Base-by-base conservation (phyloP, 2,888 invertebrate species). In the Nesidiocoris tenuis region DNA sequence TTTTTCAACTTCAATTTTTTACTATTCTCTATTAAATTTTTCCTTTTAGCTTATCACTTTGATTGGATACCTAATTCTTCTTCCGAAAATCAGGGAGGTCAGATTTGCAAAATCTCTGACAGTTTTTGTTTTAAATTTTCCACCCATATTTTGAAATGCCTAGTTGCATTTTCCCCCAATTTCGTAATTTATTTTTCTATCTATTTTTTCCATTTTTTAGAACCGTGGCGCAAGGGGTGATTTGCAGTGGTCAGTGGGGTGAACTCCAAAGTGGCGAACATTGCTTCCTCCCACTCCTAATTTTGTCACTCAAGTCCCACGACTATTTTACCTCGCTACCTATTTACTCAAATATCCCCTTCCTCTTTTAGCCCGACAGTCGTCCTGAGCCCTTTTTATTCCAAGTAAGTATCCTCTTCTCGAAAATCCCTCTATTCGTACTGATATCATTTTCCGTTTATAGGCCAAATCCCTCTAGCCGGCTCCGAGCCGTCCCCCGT, bases 51-150 rank as follows among this genome's bases (percentile, higher is more conserved):
- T 74, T 74, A 64, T 9, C 1, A 2, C 19, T n/a, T n/a, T 39
- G 39, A 12, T 64, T 64, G 18, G 18, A 63, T 57, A 54, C 65
- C 54, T 65, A 24, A 23, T 61, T 61, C 18, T 61, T 65, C 23
- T 21, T 19, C 21, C 1, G 19, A 59, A 59, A 61, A 72, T 63
- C 72, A 55, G 77, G 76, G 77, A 77, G 77, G 76, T 77, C 77
- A 77, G 77, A 77, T 76, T 74, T 76, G 74, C 39, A 12, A 39
- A n/a, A 12, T 39, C 12, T 39, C 39, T 39, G 39, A 63, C 61
- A 61, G 57, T 67, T 21, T 70, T 59, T 18, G 56, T 56, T 72
- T 70, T 7, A 25, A 24, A 70, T 59, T 21, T 21, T 19, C 39
- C 61, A 9, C 55, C 39, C 70, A 7, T 25, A 3, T 59, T 70